Percentiles rank a stretch among this genome's conserved stretches.
phyloP scores from a whole-genome alignment of 1,140 invertebrate genomes.

The Wiebesia pumilae region DNA sequence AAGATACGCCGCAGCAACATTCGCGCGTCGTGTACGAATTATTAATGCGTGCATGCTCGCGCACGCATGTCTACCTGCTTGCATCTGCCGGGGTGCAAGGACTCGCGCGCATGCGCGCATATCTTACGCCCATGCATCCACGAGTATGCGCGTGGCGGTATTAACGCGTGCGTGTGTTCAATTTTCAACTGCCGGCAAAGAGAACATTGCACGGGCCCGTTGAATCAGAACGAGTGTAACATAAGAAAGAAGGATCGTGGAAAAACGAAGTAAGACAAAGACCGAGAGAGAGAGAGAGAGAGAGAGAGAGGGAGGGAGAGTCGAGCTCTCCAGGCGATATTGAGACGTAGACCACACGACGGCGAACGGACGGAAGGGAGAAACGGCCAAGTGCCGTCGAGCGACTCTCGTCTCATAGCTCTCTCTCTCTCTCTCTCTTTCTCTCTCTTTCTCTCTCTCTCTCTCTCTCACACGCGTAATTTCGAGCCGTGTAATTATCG shows the following conservation, averaged over 20 bases:
- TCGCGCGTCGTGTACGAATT: constrained; percentile 5
- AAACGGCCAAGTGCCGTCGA: constrained; percentile 31
- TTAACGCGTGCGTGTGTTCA: neutral
- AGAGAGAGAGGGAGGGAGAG: neutral
- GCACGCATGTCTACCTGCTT: neutral
- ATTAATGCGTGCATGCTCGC: neutral
- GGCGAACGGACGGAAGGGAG: constrained; percentile 47
- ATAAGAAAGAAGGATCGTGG: constrained; percentile 53
- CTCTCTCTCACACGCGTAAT: constrained; percentile 60
- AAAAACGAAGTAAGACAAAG: too few species aligned
- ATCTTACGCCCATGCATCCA: too few species aligned
- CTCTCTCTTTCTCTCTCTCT: neutral
- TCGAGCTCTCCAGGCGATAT: constrained; percentile 55
- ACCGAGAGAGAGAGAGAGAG: too few species aligned
- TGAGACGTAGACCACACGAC: constrained; percentile 69
- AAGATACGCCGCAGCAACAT: neutral
- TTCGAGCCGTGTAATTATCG: constrained; percentile 68
- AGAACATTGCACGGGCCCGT: neutral
- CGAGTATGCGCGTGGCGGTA: neutral
- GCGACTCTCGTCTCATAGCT: neutral
- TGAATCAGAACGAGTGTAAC: constrained; percentile 48
- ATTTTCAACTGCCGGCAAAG: constrained; percentile 6
- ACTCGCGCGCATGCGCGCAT: too few species aligned
- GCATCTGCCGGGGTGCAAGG: neutral
- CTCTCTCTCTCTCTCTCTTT: neutral